These are phyloP conservation scores for Gymnocheta viridis DNA, from an alignment of 2,888 invertebrate genomes.

Conservation along the genomic window DNA sequence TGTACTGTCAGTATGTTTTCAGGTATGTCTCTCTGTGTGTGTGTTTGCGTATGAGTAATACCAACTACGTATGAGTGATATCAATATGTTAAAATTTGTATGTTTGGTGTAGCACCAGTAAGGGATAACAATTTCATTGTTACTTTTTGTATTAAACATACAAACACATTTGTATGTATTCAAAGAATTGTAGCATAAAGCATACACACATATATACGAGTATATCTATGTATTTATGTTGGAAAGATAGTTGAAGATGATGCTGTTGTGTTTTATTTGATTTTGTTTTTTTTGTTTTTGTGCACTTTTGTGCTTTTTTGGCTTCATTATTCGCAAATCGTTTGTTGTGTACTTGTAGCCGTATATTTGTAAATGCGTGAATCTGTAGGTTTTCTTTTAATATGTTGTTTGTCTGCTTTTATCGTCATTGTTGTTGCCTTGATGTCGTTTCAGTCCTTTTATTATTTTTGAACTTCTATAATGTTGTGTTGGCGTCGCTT, in stretches of 20 bases:
- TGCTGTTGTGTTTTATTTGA: constrained; percentile 71
- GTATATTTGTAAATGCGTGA: background rate
- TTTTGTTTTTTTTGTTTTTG: too few species aligned
- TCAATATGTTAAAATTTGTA: constrained; percentile 49
- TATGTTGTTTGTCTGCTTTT: constrained; percentile 17
- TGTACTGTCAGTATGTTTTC: too few species aligned
- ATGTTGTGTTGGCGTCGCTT: constrained; percentile 68
- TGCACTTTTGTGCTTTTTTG: constrained; percentile 69
- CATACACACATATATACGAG: background rate
- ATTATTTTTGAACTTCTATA: constrained; percentile 37
- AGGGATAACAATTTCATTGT: constrained; percentile 43
- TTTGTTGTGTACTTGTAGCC: constrained; percentile 68
- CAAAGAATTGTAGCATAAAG: constrained; percentile 55
- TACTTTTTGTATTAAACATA: constrained; percentile 44
- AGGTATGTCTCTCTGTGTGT: background rate
- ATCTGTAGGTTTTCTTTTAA: constrained; percentile 36
- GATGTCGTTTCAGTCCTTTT: constrained; percentile 7
- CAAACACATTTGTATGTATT: background rate
- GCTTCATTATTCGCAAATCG: constrained; percentile 77
- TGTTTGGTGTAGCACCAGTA: background rate
- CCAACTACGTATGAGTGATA: constrained; percentile 31
- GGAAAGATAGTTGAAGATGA: constrained; percentile 6
- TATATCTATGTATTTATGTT: background rate
- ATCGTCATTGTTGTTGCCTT: background rate
- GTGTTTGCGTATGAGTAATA: background rate